Conservation (phyloP, 2,888 invertebrate species). For the Philhelius pedissequus region DNA sequence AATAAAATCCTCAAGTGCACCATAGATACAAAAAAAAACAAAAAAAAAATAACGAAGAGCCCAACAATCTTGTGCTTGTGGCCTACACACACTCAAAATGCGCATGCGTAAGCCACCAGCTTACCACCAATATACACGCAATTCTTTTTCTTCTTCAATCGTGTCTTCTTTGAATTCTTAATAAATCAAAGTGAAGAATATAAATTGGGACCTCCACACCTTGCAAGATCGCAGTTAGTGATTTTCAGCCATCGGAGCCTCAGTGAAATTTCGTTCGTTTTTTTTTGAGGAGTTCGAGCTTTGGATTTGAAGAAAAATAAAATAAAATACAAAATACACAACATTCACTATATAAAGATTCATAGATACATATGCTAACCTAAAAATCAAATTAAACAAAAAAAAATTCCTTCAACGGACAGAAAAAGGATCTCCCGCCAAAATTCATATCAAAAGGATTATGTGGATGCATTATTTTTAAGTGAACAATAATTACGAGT, state of each 20-base stretch:
- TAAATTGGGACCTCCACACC: conserved; percentile 78
- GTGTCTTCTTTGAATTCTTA: conserved; percentile 79
- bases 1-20: conserved; percentile 51
- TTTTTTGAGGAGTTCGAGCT: conserved; percentile 77
- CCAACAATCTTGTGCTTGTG: conserved; percentile 1
- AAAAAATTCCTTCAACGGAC: conserved; percentile 22
- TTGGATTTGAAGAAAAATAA: conserved; percentile 72
- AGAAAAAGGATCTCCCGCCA: conserved; percentile 36
- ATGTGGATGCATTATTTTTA: conserved; percentile 67
- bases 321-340: not conserved
- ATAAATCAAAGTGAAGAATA: conserved; percentile 79
- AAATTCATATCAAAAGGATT: conserved; percentile 69
- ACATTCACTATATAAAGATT: conserved; percentile 16
- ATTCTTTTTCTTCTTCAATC: conserved; percentile 69
- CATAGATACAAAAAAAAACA: not conserved
- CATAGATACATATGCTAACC: not conserved
- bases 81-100: conserved; percentile 8
- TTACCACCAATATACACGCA: conserved; percentile 7
- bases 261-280: conserved; percentile 69
- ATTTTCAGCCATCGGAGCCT: conserved; percentile 79
- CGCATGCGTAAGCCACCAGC: conserved; percentile 10
- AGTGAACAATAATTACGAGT: conserved; percentile 27
- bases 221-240: conserved; percentile 78
- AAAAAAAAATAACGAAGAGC: conserved; percentile 13
- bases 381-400: not conserved